Percentiles rank a stretch among this genome's conserved stretches.
Evolutionary conservation across 2,797 vertebrate genomes (phyloP).

Genomic region (Cottoperca gobio): DNA sequence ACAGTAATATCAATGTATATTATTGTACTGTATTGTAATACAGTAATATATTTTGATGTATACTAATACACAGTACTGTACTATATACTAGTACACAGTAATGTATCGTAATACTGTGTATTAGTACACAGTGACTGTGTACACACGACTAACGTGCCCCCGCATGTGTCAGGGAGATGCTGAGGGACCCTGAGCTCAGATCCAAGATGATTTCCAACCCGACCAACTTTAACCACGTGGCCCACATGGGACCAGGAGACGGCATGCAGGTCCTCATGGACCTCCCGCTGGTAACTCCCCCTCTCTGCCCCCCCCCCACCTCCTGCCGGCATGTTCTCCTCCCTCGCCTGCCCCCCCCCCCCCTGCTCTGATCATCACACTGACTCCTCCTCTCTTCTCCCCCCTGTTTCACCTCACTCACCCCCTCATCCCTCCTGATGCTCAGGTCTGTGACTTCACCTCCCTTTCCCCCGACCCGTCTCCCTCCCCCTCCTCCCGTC

Average conservation of each 20-base stretch:
- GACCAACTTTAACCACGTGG: constrained; percentile 98
- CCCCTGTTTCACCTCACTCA: constrained; percentile 6
- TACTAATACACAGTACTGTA: no score
- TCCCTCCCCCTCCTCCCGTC: constrained; percentile 85
- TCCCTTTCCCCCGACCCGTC: no score
- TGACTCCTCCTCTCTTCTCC: constrained; percentile 74
- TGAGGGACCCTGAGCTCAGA: constrained; percentile 93
- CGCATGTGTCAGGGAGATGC: constrained; percentile 99
- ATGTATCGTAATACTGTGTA: no score
- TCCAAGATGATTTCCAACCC: constrained; percentile 98
- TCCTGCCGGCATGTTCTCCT: no score
- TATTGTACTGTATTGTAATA: no score
- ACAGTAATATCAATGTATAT: no score
- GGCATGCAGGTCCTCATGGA: constrained; percentile 99
- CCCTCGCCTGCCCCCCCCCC: constrained; percentile 65
- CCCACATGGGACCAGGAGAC: constrained; percentile 98
- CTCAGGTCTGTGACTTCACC: constrained; percentile 86
- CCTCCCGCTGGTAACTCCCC: constrained; percentile 92
- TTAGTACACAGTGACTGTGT: no score
- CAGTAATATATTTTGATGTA: no score
- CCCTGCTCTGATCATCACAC: constrained; percentile 62
- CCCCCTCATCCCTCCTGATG: constrained; percentile 52
- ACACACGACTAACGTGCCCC: no score
- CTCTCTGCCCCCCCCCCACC: constrained; percentile 60
- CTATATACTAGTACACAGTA: no score